Conservation (phyloP, 2,113 vertebrate species). For the Enhydra lutris region DNA sequence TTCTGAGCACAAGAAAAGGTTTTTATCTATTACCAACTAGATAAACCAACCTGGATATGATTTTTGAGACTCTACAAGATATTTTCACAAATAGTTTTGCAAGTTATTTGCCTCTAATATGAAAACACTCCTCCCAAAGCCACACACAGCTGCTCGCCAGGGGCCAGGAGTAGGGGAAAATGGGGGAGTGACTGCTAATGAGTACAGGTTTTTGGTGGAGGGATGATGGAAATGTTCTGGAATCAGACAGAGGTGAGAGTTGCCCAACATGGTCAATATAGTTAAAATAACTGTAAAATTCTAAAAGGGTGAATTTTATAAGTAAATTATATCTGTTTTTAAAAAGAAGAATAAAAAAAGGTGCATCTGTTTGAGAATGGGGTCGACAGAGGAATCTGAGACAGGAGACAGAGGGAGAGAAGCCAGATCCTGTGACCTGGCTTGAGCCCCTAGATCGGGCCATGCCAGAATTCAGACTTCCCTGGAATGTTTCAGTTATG, state of each 20-base stretch:
- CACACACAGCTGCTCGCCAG: background rate
- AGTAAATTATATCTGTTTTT: background rate
- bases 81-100: background rate
- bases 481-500: background rate
- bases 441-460: background rate
- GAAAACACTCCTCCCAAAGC: background rate
- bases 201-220: background rate
- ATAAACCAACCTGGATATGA: background rate
- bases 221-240: background rate
- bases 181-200: too few relatives aligned
- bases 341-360: background rate
- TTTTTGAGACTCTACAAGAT: background rate
- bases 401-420: background rate
- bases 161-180: background rate
- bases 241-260: background rate
- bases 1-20: constrained; percentile 26
- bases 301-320: background rate
- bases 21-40: background rate
- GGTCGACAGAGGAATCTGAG: background rate
- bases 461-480: background rate
- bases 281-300: background rate
- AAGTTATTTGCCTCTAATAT: background rate
- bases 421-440: background rate
- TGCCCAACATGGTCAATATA: background rate
- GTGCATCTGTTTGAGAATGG: background rate